Percentiles rank a stretch among this genome's conserved stretches.
These are phyloP conservation scores for Drosophila neutralis DNA, from an alignment of 2,888 invertebrate species.

Conservation along the genomic window DNA sequence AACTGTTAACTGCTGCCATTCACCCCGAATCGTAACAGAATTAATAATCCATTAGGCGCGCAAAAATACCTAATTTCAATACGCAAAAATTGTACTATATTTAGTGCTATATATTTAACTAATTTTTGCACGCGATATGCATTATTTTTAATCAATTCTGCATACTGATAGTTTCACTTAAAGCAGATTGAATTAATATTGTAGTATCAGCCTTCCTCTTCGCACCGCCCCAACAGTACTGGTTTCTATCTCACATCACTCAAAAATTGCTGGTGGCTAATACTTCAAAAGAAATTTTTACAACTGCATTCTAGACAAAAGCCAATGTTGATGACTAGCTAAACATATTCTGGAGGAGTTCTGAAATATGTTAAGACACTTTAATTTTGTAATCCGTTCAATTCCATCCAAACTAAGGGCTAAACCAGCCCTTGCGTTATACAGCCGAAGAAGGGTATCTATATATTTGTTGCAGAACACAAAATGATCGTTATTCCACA, in stretches of 20 bases:
- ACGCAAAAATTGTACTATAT: not conserved
- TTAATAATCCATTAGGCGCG: conserved; percentile 22
- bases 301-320: not conserved
- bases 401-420: not conserved
- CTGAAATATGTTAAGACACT: not conserved
- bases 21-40: not conserved
- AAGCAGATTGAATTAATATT: not conserved
- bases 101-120: not conserved
- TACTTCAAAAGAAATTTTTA: not conserved
- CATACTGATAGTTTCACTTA: not conserved
- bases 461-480: not conserved
- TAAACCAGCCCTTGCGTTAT: too few relatives aligned
- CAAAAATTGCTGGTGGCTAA: not conserved
- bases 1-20: conserved; percentile 25
- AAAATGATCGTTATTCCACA: not conserved
- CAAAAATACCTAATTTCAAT: not conserved
- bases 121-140: not conserved
- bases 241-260: not conserved
- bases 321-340: not conserved
- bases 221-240: not conserved
- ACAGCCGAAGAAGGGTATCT: not conserved
- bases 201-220: not conserved
- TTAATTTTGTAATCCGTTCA: not conserved
- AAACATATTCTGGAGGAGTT: not conserved
- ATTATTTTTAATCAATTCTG: not conserved